Evolutionary conservation across 2,888 invertebrate genomes (phyloP).

Genomic region (Polyommatus iphigenia): DNA sequence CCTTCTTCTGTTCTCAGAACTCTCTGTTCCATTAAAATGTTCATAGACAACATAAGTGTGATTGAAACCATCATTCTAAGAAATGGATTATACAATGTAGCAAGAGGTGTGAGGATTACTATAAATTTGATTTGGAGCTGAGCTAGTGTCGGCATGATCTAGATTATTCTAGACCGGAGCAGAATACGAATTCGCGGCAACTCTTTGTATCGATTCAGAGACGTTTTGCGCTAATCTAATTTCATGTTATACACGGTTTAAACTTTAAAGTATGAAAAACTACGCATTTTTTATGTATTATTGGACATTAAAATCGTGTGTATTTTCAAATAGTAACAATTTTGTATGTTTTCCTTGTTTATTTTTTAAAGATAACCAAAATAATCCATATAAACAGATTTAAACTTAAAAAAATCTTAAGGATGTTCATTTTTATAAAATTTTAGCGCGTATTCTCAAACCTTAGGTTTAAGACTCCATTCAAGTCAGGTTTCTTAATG

Average conservation of each 20-base stretch:
- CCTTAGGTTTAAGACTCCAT: neutral
- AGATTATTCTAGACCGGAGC: conserved; percentile 17
- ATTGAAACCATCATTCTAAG: neutral
- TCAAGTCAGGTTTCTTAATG: neutral
- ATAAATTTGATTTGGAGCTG: neutral
- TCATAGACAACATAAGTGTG: neutral
- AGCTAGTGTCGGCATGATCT: conserved; percentile 1
- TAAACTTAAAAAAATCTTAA: no score
- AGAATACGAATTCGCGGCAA: neutral
- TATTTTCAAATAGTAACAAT: neutral
- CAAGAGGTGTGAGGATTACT: neutral
- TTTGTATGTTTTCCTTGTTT: neutral
- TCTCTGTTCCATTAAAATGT: neutral
- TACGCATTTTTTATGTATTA: no score
- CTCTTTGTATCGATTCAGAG: neutral
- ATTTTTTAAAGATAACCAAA: neutral
- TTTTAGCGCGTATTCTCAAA: neutral
- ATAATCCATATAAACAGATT: no score
- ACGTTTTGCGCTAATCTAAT: neutral
- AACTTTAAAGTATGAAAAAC: no score
- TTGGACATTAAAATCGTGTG: neutral
- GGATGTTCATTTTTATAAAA: no score
- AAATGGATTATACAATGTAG: neutral
- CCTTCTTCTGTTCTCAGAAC: neutral
- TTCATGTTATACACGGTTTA: neutral